Evolutionary conservation across 2,888 invertebrate genomes (phyloP).

Genomic region (Drosophila bunnanda): DNA sequence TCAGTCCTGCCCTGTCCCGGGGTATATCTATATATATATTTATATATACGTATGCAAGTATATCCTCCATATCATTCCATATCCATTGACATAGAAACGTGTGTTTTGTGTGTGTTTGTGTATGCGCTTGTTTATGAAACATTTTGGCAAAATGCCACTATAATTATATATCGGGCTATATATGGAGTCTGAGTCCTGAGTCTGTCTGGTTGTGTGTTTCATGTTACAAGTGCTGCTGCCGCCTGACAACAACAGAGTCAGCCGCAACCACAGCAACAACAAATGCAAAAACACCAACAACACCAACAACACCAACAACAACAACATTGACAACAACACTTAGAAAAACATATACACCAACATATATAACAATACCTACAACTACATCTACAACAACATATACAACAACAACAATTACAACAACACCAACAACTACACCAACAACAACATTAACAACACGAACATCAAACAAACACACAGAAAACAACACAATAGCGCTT

Average conservation of each 20-base stretch:
- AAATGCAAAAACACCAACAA: conserved; percentile 11
- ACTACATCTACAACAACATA: not conserved
- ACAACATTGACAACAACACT: conserved; percentile 1
- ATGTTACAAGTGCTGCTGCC: conserved; percentile 22
- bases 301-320: not conserved
- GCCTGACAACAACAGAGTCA: conserved; percentile 26
- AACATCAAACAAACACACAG: conserved; percentile 18
- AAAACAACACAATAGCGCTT: conserved; percentile 27
- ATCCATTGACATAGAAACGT: conserved; percentile 29
- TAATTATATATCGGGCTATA: conserved; percentile 66
- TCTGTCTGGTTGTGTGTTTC: conserved; percentile 23
- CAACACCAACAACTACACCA: not conserved
- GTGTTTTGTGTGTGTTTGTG: conserved; percentile 19
- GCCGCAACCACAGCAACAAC: conserved; percentile 25
- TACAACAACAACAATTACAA: conserved; percentile 16
- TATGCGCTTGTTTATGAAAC: conserved; percentile 40
- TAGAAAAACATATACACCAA: not conserved
- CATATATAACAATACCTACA: not conserved
- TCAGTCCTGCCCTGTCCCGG: not conserved
- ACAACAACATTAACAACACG: conserved; percentile 29
- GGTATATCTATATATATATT: not conserved
- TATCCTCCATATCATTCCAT: conserved; percentile 11
- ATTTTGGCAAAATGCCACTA: conserved; percentile 78
- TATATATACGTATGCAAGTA: not conserved
- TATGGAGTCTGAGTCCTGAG: conserved; percentile 8